Base-by-base conservation (phyloP, 2,888 invertebrate genomes). In the Diabrotica balteata region DNA sequence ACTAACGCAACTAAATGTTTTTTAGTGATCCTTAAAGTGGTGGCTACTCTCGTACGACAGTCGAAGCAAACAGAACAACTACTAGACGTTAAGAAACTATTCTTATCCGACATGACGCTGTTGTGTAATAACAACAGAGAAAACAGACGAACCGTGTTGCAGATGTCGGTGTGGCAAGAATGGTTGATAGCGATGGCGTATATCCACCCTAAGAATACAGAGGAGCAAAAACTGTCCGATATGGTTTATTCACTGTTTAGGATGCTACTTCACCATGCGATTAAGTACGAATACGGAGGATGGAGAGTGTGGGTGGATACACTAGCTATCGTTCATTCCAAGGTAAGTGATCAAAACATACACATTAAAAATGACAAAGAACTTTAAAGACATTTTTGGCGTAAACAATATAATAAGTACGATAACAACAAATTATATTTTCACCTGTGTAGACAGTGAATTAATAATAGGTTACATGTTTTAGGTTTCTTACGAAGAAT, bases 251-350 rank as follows among this genome's bases (percentile, higher is more conserved):
- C 97, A 0, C 86, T 99, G 75, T 99, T 99, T 86, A 90, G 97
- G 11, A 97, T 98, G 95, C 86, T 99, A 69, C 86, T 99, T 54
- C 98, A 99, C 83, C 99, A 99, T 84, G 99, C 99, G 51, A 97
- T 99, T 76, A 98, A 98, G 82, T 96, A 96, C 80, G 99, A 99
- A 84, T 99, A 97, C 80, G 99, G 99, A 7, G 99, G 99, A 11
- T 99, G 99, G 99, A 87, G 99, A 69, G 99, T 99, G 17, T 99
- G 99, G 99, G 98, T 99, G 7, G 99, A 99, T 82, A 99, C 99
- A 0, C 85, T 99, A 69, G 98, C 99, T 53, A 99, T 99, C 79
- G 96, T 99, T 2, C 99, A 99, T 86, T 98, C 98, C 1, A 98
- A 98, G 90, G 98, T 95, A 81, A 81, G 80, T 74, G 58, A 9